A percentile compares a stretch with the other conserved stretches of the same genome.
Conservation (phyloP, 2,888 invertebrate species). For the Ellobium chinense region DNA sequence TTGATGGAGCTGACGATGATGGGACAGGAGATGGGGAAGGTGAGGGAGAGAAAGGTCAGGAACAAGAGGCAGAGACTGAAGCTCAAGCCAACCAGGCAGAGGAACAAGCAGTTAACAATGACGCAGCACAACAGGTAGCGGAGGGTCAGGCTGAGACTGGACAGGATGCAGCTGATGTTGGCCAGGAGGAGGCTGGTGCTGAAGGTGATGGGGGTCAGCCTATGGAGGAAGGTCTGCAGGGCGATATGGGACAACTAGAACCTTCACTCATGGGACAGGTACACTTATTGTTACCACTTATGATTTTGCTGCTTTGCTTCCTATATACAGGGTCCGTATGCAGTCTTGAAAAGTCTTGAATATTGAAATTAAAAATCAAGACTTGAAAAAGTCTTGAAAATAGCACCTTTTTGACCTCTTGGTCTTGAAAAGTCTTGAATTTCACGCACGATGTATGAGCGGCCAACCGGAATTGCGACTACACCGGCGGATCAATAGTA, state of each 20-base stretch:
- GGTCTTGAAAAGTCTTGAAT: too few species aligned
- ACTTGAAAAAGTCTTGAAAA: too few species aligned
- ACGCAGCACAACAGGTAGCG: slow-evolving; percentile 30
- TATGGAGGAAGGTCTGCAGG: slow-evolving; percentile 26
- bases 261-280: slow-evolving; percentile 34
- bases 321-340: too few species aligned
- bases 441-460: too few species aligned
- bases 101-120: slow-evolving; percentile 17
- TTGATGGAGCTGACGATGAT: slow-evolving; percentile 46
- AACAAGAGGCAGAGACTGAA: slow-evolving; percentile 31
- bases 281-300: too few species aligned
- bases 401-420: too few species aligned
- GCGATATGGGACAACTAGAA: slow-evolving; percentile 27
- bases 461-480: too few species aligned
- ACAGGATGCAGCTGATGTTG: slow-evolving; percentile 22
- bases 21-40: slow-evolving; percentile 48
- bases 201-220: background rate
- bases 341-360: too few species aligned
- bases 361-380: too few species aligned
- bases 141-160: slow-evolving; percentile 38
- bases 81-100: slow-evolving; percentile 11
- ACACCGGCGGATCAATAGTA: too few species aligned
- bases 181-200: slow-evolving; percentile 34
- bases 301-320: too few species aligned
- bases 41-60: slow-evolving; percentile 32